These are phyloP conservation scores for Hypercompe scribonia DNA, from an alignment of 2,888 invertebrate species.

Conservation along the genomic window DNA sequence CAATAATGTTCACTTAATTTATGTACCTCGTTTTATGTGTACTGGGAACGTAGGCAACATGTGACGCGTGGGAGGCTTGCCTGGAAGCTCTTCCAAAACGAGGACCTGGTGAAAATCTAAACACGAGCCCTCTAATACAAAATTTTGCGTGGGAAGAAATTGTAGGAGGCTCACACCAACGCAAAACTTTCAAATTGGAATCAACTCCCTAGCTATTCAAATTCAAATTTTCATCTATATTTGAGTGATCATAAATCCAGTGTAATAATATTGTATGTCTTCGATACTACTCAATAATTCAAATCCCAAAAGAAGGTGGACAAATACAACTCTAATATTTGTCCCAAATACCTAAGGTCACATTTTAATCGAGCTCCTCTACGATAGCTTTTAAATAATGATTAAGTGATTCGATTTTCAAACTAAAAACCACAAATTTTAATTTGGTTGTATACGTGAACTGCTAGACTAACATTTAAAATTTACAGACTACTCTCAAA, in stretches of 20 bases:
- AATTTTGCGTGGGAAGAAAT: conserved; percentile 8
- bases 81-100: conserved; percentile 12
- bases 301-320: background rate
- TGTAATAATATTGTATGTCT: background rate
- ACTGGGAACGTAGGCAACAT: background rate
- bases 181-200: conserved; percentile 8
- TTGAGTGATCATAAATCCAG: background rate
- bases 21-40: background rate
- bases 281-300: background rate
- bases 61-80: conserved; percentile 20
- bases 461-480: background rate
- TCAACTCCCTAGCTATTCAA: background rate
- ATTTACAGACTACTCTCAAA: background rate
- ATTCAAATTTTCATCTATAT: background rate
- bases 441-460: background rate
- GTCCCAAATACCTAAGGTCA: background rate
- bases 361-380: background rate
- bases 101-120: background rate
- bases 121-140: conserved; percentile 18
- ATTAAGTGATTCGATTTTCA: background rate
- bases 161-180: background rate
- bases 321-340: background rate
- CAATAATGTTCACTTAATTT: background rate
- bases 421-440: background rate
- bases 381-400: background rate